Conservation (phyloP, 2,888 invertebrate genomes). For the Trisateles emortualis region DNA sequence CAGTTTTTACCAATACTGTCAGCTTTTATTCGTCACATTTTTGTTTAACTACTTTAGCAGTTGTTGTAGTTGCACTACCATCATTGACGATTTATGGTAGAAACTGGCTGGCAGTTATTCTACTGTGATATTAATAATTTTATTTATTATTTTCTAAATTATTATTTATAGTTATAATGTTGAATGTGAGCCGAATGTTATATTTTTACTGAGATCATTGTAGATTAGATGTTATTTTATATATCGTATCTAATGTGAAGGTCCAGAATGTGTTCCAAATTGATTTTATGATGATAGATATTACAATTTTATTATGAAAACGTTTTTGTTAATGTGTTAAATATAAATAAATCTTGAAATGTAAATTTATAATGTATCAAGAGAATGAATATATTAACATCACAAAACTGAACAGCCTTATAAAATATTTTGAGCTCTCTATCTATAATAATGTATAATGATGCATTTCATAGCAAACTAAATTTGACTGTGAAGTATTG, state of each 20-base stretch:
- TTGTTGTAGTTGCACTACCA: slow-evolving; percentile 12
- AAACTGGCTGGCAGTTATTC: slow-evolving; percentile 79
- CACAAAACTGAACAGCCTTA: slow-evolving; percentile 63
- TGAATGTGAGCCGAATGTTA: slow-evolving; percentile 72
- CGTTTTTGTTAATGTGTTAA: slow-evolving; percentile 63
- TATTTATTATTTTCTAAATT: slow-evolving; percentile 83
- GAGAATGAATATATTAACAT: slow-evolving; percentile 58
- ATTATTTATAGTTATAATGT: slow-evolving; percentile 77
- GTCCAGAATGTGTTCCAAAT: slow-evolving; percentile 83
- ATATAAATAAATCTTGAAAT: slow-evolving; percentile 33
- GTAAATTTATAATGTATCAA: slow-evolving; percentile 35
- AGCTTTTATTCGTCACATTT: slow-evolving; percentile 51
- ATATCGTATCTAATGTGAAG: slow-evolving; percentile 59
- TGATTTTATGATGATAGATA: slow-evolving; percentile 71
- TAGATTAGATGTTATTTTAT: slow-evolving; percentile 76
- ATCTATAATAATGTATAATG: slow-evolving; percentile 58
- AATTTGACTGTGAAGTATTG: slow-evolving; percentile 61
- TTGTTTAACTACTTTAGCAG: slow-evolving; percentile 8
- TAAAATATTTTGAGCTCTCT: slow-evolving; percentile 68
- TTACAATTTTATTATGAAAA: slow-evolving; percentile 65
- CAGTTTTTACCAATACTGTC: slow-evolving; percentile 77
- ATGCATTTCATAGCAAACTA: slow-evolving; percentile 68
- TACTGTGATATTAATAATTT: slow-evolving; percentile 86
- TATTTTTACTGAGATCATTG: slow-evolving; percentile 72
- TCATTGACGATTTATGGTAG: slow-evolving; percentile 38